These are phyloP conservation scores for Lagopus leucura DNA, from an alignment of 2,113 vertebrate species.

Conservation along the genomic window DNA sequence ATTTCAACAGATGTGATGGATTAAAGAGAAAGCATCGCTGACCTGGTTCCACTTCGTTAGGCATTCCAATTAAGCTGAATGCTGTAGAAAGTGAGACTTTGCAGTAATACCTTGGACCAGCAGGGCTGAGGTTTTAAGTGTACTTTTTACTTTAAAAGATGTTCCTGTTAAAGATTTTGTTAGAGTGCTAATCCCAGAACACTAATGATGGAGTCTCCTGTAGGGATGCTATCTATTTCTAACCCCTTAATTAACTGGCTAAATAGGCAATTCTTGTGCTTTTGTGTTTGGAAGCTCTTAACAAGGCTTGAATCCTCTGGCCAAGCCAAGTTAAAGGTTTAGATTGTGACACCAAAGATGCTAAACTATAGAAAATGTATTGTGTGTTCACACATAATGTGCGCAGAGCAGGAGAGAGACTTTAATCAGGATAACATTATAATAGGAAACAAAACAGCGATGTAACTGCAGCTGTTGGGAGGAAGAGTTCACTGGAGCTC, in stretches of 20 bases:
- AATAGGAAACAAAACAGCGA: background rate
- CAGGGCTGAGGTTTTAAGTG: background rate
- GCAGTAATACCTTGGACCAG: slow-evolving; percentile 23
- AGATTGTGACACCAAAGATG: background rate
- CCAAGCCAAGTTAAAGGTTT: background rate
- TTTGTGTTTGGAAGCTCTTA: slow-evolving; percentile 50
- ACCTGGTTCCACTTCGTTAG: slow-evolving; percentile 68
- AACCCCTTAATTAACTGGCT: slow-evolving; percentile 57
- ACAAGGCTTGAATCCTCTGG: slow-evolving; percentile 27
- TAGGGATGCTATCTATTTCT: slow-evolving; percentile 30
- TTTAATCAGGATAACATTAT: background rate
- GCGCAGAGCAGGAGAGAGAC: background rate
- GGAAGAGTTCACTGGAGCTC: background rate
- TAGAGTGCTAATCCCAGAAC: slow-evolving; percentile 11
- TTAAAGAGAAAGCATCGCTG: slow-evolving; percentile 63
- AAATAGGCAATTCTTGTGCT: background rate
- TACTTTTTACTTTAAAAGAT: slow-evolving; percentile 1
- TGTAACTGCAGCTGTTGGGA: background rate
- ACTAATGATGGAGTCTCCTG: background rate
- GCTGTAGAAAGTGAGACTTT: slow-evolving; percentile 59
- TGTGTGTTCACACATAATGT: background rate
- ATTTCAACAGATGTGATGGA: slow-evolving; percentile 53
- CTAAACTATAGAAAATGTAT: background rate
- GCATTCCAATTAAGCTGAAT: slow-evolving; percentile 70
- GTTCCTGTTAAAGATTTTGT: background rate